phyloP scores from a whole-genome alignment of 2,888 invertebrate genomes.

The Penaeus monodon region DNA sequence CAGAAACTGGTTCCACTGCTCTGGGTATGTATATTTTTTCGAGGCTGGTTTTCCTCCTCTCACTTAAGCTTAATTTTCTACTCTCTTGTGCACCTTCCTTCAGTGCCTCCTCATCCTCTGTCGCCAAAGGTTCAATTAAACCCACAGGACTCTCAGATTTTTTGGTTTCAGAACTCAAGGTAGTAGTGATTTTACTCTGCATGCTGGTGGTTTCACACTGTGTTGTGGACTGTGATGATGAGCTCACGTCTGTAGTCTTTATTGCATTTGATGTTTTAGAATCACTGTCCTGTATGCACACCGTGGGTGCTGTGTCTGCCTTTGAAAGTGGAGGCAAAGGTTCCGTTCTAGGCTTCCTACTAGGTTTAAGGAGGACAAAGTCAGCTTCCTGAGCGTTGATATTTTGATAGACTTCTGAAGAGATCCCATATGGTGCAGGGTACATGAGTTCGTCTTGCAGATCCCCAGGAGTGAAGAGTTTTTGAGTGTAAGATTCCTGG shows the following conservation, averaged over 20 bases:
- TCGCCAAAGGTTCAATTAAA: slow-evolving; percentile 36
- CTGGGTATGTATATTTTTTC: slow-evolving; percentile 47
- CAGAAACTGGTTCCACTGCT: slow-evolving; percentile 3
- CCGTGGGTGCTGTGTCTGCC: not conserved
- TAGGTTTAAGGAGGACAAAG: slow-evolving; percentile 51
- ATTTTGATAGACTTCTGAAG: slow-evolving; percentile 52
- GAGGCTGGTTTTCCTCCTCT: slow-evolving; percentile 41
- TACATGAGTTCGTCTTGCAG: slow-evolving; percentile 53
- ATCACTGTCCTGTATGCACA: too few relatives aligned
- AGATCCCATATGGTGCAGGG: slow-evolving; percentile 45
- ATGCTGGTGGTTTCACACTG: too few relatives aligned
- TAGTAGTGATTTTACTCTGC: too few relatives aligned
- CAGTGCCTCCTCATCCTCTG: slow-evolving; percentile 34
- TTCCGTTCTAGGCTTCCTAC: slow-evolving; percentile 51
- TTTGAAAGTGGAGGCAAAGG: slow-evolving; percentile 15
- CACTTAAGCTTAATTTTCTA: slow-evolving; percentile 24
- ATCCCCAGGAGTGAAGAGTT: slow-evolving; percentile 50
- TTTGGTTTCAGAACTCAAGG: not conserved
- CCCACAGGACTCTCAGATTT: not conserved
- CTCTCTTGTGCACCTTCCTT: slow-evolving; percentile 22
- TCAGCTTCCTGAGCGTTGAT: slow-evolving; percentile 54
- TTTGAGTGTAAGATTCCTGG: slow-evolving; percentile 42
- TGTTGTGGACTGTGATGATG: too few relatives aligned
- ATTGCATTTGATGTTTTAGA: not conserved
- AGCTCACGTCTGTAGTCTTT: too few relatives aligned